Evolutionary conservation across 2,888 invertebrate species (phyloP), one percentile per base, ranked within the genome.

Genomic region (Pseudococcus longispinus): DNA sequence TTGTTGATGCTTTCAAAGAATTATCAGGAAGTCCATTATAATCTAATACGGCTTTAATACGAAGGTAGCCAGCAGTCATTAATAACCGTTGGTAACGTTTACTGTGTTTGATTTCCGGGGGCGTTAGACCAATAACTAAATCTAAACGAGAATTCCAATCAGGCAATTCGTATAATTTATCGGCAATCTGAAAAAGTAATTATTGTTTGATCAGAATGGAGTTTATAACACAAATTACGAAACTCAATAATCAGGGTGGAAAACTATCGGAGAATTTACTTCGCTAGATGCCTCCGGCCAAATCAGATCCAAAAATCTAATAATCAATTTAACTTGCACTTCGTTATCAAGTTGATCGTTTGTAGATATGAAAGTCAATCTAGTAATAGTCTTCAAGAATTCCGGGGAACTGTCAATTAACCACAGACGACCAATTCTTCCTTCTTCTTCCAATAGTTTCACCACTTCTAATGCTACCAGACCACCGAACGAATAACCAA

Each of bases 401-500:
- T 94, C 93, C 0, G 96, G 96, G 0, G 95, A 93, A 18, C 97
- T 97, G 90, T 98, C 98, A 83, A 98, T 92, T 18, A 96, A 92
- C 89, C 95, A 92, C 1, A 96, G 89, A 70, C 92, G 92, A 3
- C 95, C 95, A 18, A 90, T 91, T 85, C 92, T 92, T 88, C 95
- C 95, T 89, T 93, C 91, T 9, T 91, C 91, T 90, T 96, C 96
- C 55, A 98, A 91, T 89, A 93, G 92, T 11, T 93, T 91, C 5
- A 94, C 95, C 88, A 98, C 91, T 90, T 97, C 96, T 87, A 97
- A 91, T 0, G 95, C 94, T 26, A 97, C 92, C 29, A 95, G 91
- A 0, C 94, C 92, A 77, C 98, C 98, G 90, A 94, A 98, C 18
- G 98, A 98, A 92, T 98, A 98, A 1, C 96, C 98, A 18, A 95